Base-by-base conservation (phyloP, 2,888 invertebrate genomes). In the Caenorhabditis uteleia region DNA sequence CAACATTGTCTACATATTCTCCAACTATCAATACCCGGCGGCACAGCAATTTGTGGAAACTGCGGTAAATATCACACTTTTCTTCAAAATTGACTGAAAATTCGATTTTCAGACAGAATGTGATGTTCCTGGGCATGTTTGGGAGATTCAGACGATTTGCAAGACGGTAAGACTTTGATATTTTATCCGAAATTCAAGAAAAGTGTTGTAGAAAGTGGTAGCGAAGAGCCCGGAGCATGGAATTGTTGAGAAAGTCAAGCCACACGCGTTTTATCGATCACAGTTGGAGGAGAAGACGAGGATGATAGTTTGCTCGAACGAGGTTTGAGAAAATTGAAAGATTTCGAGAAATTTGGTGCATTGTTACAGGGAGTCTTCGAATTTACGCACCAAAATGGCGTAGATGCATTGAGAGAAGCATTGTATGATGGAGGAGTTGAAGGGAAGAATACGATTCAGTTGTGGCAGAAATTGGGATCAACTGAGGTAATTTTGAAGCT, bases 371-470 rank as follows among this genome's bases (percentile, higher is more conserved):
- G 95, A 10, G 90, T 91, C 14, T 91, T 91, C 80, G 88, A 94
- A 68, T 88, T 93, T 67, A 87, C 89, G 50, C 90, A 93, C 80
- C 88, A 91, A 31, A 89, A 92, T 42, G 93, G 95, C 3, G 91
- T 92, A 0, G 95, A 95, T 84, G 88, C 94, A 68, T 86, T 97
- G 58, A 88, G 90, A 10, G 89, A 92, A 68, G 86, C 95, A n/a
- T 0, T 94, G 93, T 84, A 91, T 91, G 0, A 92, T 91, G 62
- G 70, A 2, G 73, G 70, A 14, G 50, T 61, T 5, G 73, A 70
- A 21, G 93, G 94, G 0, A 93, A 92, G 59, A 89, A 90, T 50
- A 87, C 88, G 56, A 85, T 85, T 58, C 83, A 85, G 18, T 86
- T 87, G 84, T 89, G 89, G 76, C 87, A 87, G 12, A 89, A 91